phyloP scores from a whole-genome alignment of 2,113 vertebrate genomes.

The Scortum barcoo region DNA sequence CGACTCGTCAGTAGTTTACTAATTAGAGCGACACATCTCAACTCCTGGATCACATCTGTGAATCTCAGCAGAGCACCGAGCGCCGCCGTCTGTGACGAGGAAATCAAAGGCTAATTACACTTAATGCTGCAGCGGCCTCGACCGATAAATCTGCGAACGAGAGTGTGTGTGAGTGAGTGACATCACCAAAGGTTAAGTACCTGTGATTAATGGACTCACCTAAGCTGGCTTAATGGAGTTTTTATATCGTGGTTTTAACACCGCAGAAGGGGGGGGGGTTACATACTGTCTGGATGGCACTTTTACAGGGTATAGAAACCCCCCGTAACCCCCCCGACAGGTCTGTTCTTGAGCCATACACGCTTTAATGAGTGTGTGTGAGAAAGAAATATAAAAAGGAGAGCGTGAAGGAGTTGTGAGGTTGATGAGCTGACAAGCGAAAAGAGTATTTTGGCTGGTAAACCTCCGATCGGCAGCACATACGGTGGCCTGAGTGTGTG shows the following conservation, averaged over 20 bases:
- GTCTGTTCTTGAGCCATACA: background rate
- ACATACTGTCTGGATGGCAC: background rate
- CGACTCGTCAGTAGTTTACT: background rate
- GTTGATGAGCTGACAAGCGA: constrained; percentile 53
- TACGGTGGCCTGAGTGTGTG: constrained; percentile 30
- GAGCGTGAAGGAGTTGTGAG: constrained; percentile 20
- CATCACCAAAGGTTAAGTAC: constrained; percentile 63
- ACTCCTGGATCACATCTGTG: background rate
- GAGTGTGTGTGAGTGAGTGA: constrained; percentile 12
- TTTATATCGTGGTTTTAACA: constrained; percentile 34
- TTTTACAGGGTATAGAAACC: background rate
- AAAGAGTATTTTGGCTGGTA: constrained; percentile 39
- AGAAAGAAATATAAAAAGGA: background rate
- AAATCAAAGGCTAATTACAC: constrained; percentile 51
- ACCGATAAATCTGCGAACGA: constrained; percentile 26
- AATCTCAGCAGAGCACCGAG: background rate
- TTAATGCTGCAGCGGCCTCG: background rate
- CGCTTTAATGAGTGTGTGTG: constrained; percentile 27
- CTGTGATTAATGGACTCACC: constrained; percentile 57
- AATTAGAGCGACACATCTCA: background rate
- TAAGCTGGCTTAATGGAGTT: constrained; percentile 21
- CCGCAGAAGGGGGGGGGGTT: background rate
- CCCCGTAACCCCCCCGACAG: background rate
- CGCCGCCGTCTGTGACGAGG: background rate
- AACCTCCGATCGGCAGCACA: constrained; percentile 30